Conservation (phyloP, 2,113 vertebrate genomes). For the Carassius gibelio region DNA sequence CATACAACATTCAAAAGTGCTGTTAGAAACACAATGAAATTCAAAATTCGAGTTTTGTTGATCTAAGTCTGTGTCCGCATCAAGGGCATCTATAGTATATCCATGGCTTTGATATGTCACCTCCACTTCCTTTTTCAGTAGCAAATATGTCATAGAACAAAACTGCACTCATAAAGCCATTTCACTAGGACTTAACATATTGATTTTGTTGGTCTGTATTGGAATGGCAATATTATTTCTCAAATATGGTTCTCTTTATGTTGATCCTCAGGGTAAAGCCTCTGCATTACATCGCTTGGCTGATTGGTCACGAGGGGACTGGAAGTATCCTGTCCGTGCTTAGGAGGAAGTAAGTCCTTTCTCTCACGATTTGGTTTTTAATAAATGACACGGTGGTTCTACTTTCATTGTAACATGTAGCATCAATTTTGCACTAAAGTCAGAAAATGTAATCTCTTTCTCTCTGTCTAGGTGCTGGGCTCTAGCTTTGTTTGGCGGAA, state of each 20-base stretch:
- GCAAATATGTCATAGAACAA: background rate
- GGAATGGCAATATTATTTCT: background rate
- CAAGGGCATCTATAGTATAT: background rate
- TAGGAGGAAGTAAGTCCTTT: constrained; percentile 85
- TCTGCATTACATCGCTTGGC: constrained; percentile 94
- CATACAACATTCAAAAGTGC: background rate
- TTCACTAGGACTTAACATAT: background rate
- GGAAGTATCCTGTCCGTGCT: constrained; percentile 94
- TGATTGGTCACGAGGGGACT: constrained; percentile 94
- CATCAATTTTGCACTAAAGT: background rate
- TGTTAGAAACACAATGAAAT: background rate
- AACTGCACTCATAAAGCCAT: background rate
- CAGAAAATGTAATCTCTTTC: constrained; percentile 11
- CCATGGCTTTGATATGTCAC: background rate
- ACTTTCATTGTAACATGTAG: background rate
- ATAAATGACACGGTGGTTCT: background rate
- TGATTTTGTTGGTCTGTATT: constrained; percentile 10
- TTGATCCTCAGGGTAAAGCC: constrained; percentile 86
- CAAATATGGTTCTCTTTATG: background rate
- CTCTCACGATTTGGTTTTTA: background rate
- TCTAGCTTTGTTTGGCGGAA: constrained; percentile 90
- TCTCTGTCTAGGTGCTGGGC: constrained; percentile 86
- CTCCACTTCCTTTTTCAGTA: background rate
- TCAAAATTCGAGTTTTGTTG: too few relatives aligned
- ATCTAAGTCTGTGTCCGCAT: too few relatives aligned